Evolutionary conservation across 2,113 vertebrate genomes (phyloP), one percentile per base, ranked within the genome.

Genomic region (Pterophyllum scalare): DNA sequence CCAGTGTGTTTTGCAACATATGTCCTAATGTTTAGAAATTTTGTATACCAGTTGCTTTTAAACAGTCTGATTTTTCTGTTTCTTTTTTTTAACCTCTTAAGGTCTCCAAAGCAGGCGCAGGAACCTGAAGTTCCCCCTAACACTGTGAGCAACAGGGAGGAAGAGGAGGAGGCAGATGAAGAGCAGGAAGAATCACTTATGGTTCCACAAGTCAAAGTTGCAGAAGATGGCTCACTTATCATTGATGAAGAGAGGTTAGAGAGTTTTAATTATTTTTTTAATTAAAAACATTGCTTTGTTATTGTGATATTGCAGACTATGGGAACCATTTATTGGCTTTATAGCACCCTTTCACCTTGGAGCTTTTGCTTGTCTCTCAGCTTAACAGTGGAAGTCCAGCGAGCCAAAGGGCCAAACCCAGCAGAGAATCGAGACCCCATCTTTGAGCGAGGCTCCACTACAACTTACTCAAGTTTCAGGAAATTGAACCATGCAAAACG

Each of bases 381-480:
- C 93, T 96, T 99, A 95, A 99, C 98, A 2, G 97, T 99, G 78
- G 97, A 98, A 93, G 98, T 99, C 88, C 93, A 95, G 79, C 96
- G 98, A 87, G 95, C 95, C 58, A 98, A 98, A 93, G 98, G 97
- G 1, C 96, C 98, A 0, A 97, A 97, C 90, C 96, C 96, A n/a
- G 96, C 96, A 43, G 95, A 98, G 72, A 97, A 96, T 84, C 96
- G 97, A 89, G 98, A 99, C 86, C 97, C 98, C 40, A 98, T 99
- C 86, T 99, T 99, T 96, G 98, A 99, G 74, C 96, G 98, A 49
- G 98, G 98, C 56, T 99, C 98, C 87, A 98, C 97, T 76, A 99
- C 98, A 60, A 99, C 98, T 0, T 99, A 99, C 91, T 97, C 98
- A 17, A 99, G 98, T 92, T 99, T 99, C 91, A 96, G 97, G 87